These are phyloP conservation scores for Coronaproctus castanopsis DNA, from an alignment of 2,888 invertebrate genomes.

Conservation along the genomic window DNA sequence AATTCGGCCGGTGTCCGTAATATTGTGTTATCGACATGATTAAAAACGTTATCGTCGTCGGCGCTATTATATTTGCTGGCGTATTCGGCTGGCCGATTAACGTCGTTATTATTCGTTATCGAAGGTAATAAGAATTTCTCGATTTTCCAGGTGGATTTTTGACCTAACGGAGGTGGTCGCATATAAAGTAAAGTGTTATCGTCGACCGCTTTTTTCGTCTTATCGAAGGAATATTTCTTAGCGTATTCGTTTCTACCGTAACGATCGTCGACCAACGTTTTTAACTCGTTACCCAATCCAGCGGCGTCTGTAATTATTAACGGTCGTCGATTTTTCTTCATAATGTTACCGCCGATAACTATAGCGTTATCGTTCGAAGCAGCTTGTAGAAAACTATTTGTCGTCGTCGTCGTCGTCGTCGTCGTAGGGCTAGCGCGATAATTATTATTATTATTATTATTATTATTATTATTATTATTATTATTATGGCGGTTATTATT, in stretches of 20 bases:
- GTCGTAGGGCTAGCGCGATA: too few species aligned
- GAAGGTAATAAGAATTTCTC: too few species aligned
- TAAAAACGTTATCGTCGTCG: too few species aligned
- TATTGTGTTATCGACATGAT: too few species aligned
- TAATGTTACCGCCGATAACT: neutral
- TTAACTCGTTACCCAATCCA: neutral
- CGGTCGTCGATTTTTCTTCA: neutral
- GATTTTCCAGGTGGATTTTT: slow-evolving; percentile 15
- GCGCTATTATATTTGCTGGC: too few species aligned
- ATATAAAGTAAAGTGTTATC: neutral
- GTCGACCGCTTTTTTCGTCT: slow-evolving; percentile 10
- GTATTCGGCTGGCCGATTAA: too few species aligned
- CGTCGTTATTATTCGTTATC: too few species aligned
- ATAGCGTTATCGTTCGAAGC: neutral
- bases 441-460: neutral
- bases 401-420: too few species aligned
- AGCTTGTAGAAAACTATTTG: neutral
- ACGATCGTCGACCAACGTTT: too few species aligned
- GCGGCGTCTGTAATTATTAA: neutral
- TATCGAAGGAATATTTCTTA: neutral
- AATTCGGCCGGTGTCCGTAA: too few species aligned
- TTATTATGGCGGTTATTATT: neutral
- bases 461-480: neutral
- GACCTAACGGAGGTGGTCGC: slow-evolving; percentile 15
- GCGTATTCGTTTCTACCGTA: slow-evolving; percentile 1